Base-by-base conservation (phyloP, 1,140 invertebrate genomes). In the Agraylea sexmaculata region DNA sequence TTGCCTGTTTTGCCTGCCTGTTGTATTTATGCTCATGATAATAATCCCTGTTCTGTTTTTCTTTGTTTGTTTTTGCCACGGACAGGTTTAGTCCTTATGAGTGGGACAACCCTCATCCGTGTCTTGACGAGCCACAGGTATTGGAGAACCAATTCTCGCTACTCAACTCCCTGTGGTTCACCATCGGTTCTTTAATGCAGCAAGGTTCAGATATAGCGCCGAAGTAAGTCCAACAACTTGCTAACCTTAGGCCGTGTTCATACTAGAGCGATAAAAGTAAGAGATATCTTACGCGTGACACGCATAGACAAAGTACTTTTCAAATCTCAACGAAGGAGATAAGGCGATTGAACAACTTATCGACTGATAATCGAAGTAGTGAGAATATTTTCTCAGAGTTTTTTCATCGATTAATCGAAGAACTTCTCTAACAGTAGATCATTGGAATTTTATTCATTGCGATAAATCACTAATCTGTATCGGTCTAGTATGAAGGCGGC, bases 151-250 rank as follows among this genome's bases (percentile, higher is more conserved):
- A 87, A 66, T 90, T 91, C 70, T 86, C 79, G 49, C 69, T 89
- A 51, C 71, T 86, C 60, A 90, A 90, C 70, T 78, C 80, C 56
- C 72, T 88, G 51, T 88, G 84, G 84, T 87, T 87, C 70, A 84
- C 83, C 64, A 82, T 87, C 61, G 84, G 84, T 51, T 83, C 81
- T 52, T 75, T 89, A 57, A 88, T 90, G 84, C 84, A 88, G 73
- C 83, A 87, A 75, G 86, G 87, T 65, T 86, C 80, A 56, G 86
- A 90, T 74, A 81, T 90, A 61, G 83, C 84, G 69, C 78, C 78
- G 43, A 78, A 80, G 79, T 83, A 65, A 69, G 68, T 68, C 47
- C 80, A 15, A 25, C 19, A 45, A 33, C 11, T 13, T 13, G 19
- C 7, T 15, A 21, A 15, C 23, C 27, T 36, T 5, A 47, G 10